phyloP scores from a whole-genome alignment of 2,888 invertebrate species.

The Eupsilia transversa region DNA sequence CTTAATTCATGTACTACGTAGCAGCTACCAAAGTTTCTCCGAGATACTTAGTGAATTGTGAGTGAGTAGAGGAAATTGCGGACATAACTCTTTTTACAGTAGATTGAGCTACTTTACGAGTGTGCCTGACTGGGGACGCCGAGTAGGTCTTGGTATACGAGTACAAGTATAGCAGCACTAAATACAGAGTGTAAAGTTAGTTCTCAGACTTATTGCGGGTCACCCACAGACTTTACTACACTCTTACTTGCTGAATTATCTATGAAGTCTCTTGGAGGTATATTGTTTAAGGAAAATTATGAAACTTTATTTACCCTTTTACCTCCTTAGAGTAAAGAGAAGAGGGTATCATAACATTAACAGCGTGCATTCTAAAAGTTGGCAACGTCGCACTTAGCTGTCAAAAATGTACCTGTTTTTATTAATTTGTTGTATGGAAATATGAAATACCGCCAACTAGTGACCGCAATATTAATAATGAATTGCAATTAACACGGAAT shows the following conservation, averaged over 20 bases:
- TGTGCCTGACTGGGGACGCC: constrained; percentile 27
- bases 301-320: background rate
- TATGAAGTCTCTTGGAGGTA: constrained; percentile 19
- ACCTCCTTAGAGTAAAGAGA: background rate
- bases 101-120: constrained; percentile 60
- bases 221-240: constrained; percentile 33
- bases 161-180: constrained; percentile 32
- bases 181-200: constrained; percentile 55
- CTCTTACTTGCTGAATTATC: constrained; percentile 38
- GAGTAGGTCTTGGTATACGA: constrained; percentile 26
- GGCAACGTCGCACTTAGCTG: too few species aligned
- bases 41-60: constrained; percentile 53
- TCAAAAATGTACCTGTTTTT: too few species aligned
- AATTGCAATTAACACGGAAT: too few species aligned
- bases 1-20: constrained; percentile 28
- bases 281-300: constrained; percentile 14
- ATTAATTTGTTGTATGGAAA: too few species aligned
- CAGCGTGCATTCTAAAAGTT: too few species aligned
- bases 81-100: constrained; percentile 64
- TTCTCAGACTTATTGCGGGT: constrained; percentile 47
- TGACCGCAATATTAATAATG: too few species aligned
- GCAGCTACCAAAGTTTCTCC: constrained; percentile 45
- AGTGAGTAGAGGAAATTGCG: constrained; percentile 59
- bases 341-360: too few species aligned
- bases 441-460: too few species aligned